A percentile compares a stretch with the other conserved stretches of the same genome.
Evolutionary conservation across 2,797 vertebrate genomes (phyloP).

Genomic region (Gorsachius magnificus): DNA sequence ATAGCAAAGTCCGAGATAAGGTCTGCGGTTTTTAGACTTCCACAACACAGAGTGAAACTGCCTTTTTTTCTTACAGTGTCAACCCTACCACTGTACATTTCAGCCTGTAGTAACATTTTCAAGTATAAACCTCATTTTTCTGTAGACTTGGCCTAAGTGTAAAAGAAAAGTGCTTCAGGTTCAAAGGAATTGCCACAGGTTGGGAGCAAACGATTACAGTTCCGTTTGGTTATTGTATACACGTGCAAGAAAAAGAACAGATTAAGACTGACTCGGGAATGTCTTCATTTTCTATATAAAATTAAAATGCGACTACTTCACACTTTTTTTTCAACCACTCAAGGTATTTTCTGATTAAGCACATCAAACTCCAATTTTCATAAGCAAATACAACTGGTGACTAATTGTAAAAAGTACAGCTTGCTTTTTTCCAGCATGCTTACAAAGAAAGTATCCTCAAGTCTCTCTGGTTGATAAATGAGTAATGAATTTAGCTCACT

Average conservation of each 20-base stretch:
- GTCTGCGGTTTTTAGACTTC: background rate
- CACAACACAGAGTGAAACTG: background rate
- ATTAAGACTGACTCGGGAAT: background rate
- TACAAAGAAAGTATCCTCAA: background rate
- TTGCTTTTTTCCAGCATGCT: background rate
- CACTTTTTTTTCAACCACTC: background rate
- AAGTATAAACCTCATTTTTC: background rate
- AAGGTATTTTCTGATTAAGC: background rate
- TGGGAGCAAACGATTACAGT: background rate
- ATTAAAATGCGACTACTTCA: background rate
- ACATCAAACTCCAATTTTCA: background rate
- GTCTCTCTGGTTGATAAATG: background rate
- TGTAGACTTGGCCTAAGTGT: background rate
- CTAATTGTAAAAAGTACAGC: background rate
- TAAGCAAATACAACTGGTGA: background rate
- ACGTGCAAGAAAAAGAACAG: background rate
- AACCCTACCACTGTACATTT: background rate
- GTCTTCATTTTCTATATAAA: background rate
- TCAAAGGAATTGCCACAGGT: background rate
- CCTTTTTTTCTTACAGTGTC: background rate
- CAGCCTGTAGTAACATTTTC: background rate
- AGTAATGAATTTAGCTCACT: constrained; percentile 10
- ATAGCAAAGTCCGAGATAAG: background rate
- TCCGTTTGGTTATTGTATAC: background rate
- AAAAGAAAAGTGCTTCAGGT: background rate